Percentiles rank a stretch among this genome's conserved stretches.
Conservation (phyloP, 2,888 invertebrate genomes). For the Acrobasis suavella region DNA sequence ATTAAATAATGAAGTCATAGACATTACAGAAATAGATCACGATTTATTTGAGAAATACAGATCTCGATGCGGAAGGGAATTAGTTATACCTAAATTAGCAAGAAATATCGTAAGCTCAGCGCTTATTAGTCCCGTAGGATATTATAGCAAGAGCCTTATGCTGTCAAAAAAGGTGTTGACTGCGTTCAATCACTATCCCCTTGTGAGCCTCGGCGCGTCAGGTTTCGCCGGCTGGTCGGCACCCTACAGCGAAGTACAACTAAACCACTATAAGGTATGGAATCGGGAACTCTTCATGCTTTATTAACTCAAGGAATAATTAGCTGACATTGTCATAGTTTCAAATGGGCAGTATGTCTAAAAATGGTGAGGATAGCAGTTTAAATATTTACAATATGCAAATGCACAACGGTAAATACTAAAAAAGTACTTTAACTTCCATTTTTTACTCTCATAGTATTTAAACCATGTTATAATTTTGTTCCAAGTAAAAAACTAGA, state of each 20-base stretch:
- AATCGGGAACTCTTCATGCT: background rate
- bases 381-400: no score
- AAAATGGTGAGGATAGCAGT: no score
- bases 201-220: conserved; percentile 82
- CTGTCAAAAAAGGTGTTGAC: conserved; percentile 84
- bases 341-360: no score
- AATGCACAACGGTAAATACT: no score
- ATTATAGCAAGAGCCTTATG: conserved; percentile 88
- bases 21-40: conserved; percentile 43
- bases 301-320: background rate
- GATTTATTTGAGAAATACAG: conserved; percentile 46
- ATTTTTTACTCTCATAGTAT: no score
- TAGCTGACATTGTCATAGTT: no score
- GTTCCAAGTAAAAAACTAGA: no score
- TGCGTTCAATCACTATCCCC: conserved; percentile 89
- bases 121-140: conserved; percentile 83
- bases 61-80: conserved; percentile 52
- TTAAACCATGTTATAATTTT: no score
- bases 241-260: conserved; percentile 81
- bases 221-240: conserved; percentile 82
- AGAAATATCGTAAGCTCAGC: conserved; percentile 80
- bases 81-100: conserved; percentile 68
- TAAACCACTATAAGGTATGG: conserved; percentile 85
- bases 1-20: conserved; percentile 54
- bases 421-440: no score